Evolutionary conservation across 2,113 vertebrate species (phyloP).

Genomic region (Salvelinus namaycush): DNA sequence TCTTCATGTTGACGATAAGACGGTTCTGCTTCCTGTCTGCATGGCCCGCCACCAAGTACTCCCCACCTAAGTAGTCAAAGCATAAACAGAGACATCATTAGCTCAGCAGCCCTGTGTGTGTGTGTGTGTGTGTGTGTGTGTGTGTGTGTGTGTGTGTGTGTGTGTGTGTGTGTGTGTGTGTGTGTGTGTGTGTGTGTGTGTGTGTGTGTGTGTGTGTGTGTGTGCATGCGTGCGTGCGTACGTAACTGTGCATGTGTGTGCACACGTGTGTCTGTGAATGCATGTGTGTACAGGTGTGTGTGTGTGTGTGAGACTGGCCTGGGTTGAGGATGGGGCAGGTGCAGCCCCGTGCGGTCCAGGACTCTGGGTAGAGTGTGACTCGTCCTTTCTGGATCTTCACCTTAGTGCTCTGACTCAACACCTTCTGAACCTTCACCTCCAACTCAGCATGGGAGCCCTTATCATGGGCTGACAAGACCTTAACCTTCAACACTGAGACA

Average conservation of each 20-base stretch:
- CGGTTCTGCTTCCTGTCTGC: conserved; percentile 83
- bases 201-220: background rate
- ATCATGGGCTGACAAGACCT: conserved; percentile 94
- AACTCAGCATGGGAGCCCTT: conserved; percentile 97
- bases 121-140: background rate
- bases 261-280: background rate
- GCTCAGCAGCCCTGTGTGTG: background rate
- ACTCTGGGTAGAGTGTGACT: conserved; percentile 90
- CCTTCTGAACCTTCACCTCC: conserved; percentile 94
- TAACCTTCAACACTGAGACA: conserved; percentile 86
- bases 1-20: conserved; percentile 96
- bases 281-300: conserved; percentile 9
- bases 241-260: background rate
- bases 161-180: conserved; percentile 14
- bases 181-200: conserved; percentile 18
- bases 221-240: background rate
- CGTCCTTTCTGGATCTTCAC: conserved; percentile 85
- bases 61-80: conserved; percentile 74
- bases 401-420: conserved; percentile 86
- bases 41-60: conserved; percentile 94
- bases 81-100: conserved; percentile 30
- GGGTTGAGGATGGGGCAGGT: conserved; percentile 97
- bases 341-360: conserved; percentile 94
- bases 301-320: conserved; percentile 72
- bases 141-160: conserved; percentile 49